Evolutionary conservation across 2,888 invertebrate genomes (phyloP).

Genomic region (Amphiduros pacificus): DNA sequence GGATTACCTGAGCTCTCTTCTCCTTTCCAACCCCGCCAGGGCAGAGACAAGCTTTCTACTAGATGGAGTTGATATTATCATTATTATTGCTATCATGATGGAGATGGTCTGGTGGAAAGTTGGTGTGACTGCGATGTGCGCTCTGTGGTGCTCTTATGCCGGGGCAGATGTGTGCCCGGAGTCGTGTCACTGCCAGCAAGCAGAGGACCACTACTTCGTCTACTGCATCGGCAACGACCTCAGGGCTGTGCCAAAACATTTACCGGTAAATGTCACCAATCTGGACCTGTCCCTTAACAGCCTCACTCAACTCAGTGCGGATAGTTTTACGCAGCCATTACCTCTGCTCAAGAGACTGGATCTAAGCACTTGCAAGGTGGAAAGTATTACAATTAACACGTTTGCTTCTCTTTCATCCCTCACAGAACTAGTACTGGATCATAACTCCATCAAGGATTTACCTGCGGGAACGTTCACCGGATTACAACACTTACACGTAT

Average conservation of each 20-base stretch:
- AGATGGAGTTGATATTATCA: too few relatives aligned
- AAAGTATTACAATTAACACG: background rate
- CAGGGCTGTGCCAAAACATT: background rate
- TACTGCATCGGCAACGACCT: conserved; percentile 5
- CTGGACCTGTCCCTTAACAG: conserved; percentile 9
- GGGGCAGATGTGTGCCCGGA: background rate
- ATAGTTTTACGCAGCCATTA: background rate
- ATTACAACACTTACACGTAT: background rate
- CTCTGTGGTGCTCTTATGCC: too few relatives aligned
- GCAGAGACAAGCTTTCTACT: too few relatives aligned
- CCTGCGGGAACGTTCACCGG: background rate
- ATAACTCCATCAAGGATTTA: background rate
- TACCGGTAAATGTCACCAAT: conserved; percentile 4
- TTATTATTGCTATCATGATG: too few relatives aligned
- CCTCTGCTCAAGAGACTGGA: conserved; percentile 2
- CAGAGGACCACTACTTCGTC: conserved; percentile 5
- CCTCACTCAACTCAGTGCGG: background rate
- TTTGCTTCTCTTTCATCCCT: background rate
- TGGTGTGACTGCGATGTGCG: too few relatives aligned
- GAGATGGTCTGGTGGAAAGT: too few relatives aligned
- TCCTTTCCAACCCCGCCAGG: too few relatives aligned
- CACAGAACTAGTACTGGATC: conserved; percentile 6
- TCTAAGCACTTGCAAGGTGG: conserved; percentile 1
- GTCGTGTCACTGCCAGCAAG: conserved; percentile 8
- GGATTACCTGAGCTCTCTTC: too few relatives aligned